Evolutionary conservation across 2,888 invertebrate species (phyloP), one percentile per base, ranked within the genome.

Genomic region (Craniophora ligustri): DNA sequence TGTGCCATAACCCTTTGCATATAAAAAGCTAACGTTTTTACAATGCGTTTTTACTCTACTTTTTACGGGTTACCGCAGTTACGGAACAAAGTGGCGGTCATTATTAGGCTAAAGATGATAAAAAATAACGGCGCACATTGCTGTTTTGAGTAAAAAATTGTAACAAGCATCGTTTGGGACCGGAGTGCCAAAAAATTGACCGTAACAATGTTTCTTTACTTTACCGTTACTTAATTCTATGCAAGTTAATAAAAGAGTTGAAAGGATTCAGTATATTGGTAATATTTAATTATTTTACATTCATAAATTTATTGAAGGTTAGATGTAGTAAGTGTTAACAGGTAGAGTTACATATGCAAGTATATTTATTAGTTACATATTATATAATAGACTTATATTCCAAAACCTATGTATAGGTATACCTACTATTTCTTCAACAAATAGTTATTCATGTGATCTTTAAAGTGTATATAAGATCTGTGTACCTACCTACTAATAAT

Each of bases 21-120:
- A 72, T 77, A 78, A 81, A 80, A 86, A 82, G 74, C 71, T 71
- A 67, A 69, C 66, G 73, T 74, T 81, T 82, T 86, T 81, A 81
- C 80, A 78, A 73, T 66, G 70, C 26, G 75, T 89, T 92, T 91
- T 91, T 92, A 89, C 91, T 89, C 88, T 70, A 89, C 66, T 92
- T 92, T 91, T 92, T 89, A 81, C 75, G 59, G 64, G 72, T 79
- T 69, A 91, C 92, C 92, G 77, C 92, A 91, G 85, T 87, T 81
- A 80, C 74, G 72, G 83, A 91, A 92, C 90, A 92, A 86, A 77
- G 82, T 82, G 75, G 67, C 74, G 78, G 72, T 79, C 79, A 80
- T 87, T 81, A 87, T 81, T 61, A 39, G 32, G 57, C 57, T 65
- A 49, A 72, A 57, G 63, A 69, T 75, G 72, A 60, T 63, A 66